A percentile compares a stretch with the other conserved stretches of the same genome.
Conservation (phyloP, 2,113 vertebrate species). For the Myiopsitta monachus region DNA sequence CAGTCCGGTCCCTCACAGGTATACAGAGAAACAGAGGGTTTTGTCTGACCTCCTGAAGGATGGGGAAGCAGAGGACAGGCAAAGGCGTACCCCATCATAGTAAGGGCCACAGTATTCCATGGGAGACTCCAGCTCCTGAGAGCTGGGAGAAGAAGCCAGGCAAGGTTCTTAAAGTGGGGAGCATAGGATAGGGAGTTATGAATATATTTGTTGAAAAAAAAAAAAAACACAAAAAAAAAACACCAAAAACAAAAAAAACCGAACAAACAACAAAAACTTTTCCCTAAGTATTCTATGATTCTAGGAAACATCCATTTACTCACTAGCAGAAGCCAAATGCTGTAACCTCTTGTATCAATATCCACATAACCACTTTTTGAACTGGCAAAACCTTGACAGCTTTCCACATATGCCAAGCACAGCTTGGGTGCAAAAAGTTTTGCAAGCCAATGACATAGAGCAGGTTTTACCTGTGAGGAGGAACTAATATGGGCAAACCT, state of each 20-base stretch:
- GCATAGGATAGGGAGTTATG: neutral
- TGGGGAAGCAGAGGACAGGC: neutral
- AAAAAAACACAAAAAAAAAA: no score
- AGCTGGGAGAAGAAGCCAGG: neutral
- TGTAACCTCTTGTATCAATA: neutral
- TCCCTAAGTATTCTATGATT: neutral
- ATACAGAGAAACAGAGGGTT: accelerated
- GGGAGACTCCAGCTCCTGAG: neutral
- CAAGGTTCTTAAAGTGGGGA: neutral
- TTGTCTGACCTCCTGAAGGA: neutral
- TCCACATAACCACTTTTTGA: neutral
- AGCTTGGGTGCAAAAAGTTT: neutral
- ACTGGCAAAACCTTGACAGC: accelerated
- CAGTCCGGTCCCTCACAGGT: neutral
- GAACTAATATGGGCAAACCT: neutral
- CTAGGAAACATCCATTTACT: neutral
- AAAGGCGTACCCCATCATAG: neutral
- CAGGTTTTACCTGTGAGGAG: accelerated
- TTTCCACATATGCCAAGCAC: neutral
- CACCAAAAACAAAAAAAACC: no score
- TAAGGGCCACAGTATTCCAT: neutral
- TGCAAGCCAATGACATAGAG: neutral
- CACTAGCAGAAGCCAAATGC: neutral
- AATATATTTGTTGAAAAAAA: neutral
- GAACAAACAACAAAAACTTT: accelerated